Evolutionary conservation across 2,797 vertebrate genomes (phyloP).

Genomic region (Megalops cyprinoides): DNA sequence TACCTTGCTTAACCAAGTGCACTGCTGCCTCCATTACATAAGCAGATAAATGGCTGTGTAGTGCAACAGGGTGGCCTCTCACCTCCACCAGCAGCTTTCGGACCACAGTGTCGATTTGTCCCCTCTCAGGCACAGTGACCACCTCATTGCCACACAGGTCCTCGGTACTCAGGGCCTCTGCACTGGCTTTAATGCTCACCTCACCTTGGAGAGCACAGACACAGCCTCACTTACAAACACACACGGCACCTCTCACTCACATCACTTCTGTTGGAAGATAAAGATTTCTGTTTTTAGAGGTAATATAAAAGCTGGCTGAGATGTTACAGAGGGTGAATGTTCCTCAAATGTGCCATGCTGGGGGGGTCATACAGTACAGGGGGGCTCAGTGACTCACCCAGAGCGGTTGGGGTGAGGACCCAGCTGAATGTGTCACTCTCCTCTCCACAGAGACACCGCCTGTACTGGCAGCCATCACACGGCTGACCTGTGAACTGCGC

Average conservation of each 20-base stretch:
- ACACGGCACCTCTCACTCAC: too few relatives aligned
- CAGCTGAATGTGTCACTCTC: slow-evolving; percentile 79
- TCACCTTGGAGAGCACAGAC: neutral
- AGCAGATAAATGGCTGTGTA: too few relatives aligned
- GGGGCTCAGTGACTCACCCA: slow-evolving; percentile 71
- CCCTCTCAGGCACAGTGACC: slow-evolving; percentile 67
- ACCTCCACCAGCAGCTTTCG: slow-evolving; percentile 67
- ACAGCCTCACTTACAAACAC: neutral
- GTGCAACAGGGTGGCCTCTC: neutral
- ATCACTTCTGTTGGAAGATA: too few relatives aligned
- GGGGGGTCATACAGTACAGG: too few relatives aligned
- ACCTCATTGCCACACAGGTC: slow-evolving; percentile 67
- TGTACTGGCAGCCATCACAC: slow-evolving; percentile 65
- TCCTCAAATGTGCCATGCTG: neutral
- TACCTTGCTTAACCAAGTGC: too few relatives aligned
- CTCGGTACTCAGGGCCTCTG: slow-evolving; percentile 66
- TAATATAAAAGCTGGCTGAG: too few relatives aligned
- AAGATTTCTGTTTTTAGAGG: too few relatives aligned
- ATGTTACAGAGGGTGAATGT: too few relatives aligned
- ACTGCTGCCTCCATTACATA: too few relatives aligned
- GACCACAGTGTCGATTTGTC: slow-evolving; percentile 69
- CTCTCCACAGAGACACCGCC: slow-evolving; percentile 73
- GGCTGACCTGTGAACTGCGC: slow-evolving; percentile 59
- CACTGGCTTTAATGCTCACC: slow-evolving; percentile 65
- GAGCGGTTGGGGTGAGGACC: slow-evolving; percentile 69